These are phyloP conservation scores for Atta texana DNA, from an alignment of 1,140 invertebrate genomes.

Conservation along the genomic window DNA sequence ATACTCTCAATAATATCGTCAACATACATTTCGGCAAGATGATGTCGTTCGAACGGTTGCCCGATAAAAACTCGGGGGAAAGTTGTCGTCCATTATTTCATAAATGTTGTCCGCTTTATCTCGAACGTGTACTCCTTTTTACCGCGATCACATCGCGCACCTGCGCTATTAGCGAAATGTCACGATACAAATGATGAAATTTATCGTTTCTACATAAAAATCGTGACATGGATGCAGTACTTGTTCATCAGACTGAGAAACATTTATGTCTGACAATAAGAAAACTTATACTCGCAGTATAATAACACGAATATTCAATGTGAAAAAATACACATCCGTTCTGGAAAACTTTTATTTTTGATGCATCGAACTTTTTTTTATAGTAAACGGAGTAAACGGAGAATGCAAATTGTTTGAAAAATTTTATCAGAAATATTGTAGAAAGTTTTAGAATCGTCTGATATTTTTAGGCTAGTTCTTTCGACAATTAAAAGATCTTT, in stretches of 20 bases:
- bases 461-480: background rate
- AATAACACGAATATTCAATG: background rate
- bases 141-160: background rate
- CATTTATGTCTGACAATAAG: background rate
- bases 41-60: slow-evolving; percentile 6
- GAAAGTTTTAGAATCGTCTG: background rate
- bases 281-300: background rate
- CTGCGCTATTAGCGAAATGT: background rate
- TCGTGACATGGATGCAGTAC: background rate
- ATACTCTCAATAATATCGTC: background rate
- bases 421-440: background rate
- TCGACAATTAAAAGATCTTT: background rate
- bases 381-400: background rate
- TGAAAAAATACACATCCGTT: background rate
- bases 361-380: background rate
- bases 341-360: background rate
- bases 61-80: slow-evolving; percentile 7
- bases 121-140: slow-evolving; percentile 26
- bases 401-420: background rate
- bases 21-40: slow-evolving; percentile 33
- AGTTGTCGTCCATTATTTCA: slow-evolving; percentile 35
- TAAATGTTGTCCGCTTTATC: slow-evolving; percentile 4
- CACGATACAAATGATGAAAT: background rate
- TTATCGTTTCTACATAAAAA: background rate
- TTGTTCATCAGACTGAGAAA: background rate